Base-by-base conservation (phyloP, 2,888 invertebrate species). In the Philereme transversata region DNA sequence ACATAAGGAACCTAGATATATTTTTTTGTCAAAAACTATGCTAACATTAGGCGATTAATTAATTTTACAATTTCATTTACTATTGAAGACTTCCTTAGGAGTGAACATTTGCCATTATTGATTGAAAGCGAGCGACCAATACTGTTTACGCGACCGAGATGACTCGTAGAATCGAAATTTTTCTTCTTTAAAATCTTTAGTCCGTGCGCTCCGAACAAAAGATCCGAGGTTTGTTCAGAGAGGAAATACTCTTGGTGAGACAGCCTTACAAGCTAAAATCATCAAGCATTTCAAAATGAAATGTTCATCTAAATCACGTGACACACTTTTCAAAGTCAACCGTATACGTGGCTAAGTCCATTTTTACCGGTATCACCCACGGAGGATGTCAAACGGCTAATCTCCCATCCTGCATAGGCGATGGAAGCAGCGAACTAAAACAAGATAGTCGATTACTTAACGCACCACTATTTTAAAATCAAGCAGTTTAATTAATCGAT, bases 401-500 rank as follows among this genome's bases (percentile, higher is more conserved):
- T 58, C 84, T 79, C 34, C 78, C 82, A 65, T 86, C 87, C 65
- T 78, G 74, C 81, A 86, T 80, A n/a, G 86, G 84, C 48, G 88
- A 82, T 45, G 87, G 87, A 56, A 89, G 80, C 71, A 91, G 82
- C 45, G 90, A 90, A 69, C 90, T 90, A 84, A 67, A 82, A 82
- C 67, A 69, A 74, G 47, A 61, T 55, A 52, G n/a, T 56, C 44
- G 11, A 34, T 60, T 40, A 40, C 40, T 40, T 6, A 7, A 2
- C 7, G 40, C 40, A 40, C 8, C 7, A 40, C 43, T 43, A 43
- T 10, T 10, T 43, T 10, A 10, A n/a, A 43, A 10, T n/a, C 43
- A 10, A 43, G 10, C n/a, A 4, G 0, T 10, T 43, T 5, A 43
- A n/a, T 43, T 10, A 43, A 9, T 43, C 43, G 43, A n/a, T 10